phyloP scores from a whole-genome alignment of 2,113 vertebrate species.

The human region GRCh38 chr18:77815501-77816000 shows the following conservation, averaged over 20 bases:
- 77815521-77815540: accelerated
- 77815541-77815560: neutral
- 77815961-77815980: too few relatives aligned
- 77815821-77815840: neutral
- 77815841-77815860: neutral
- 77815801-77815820: too few relatives aligned
- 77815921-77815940: neutral
- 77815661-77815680: too few relatives aligned
- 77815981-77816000: too few relatives aligned
- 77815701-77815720: neutral
- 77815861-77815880: neutral
- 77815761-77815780: neutral
- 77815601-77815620: too few relatives aligned
- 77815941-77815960: neutral
- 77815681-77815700: neutral
- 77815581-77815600: neutral
- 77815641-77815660: neutral
- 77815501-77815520: accelerated
- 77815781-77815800: neutral
- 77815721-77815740: neutral
- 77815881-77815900: neutral
- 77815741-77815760: neutral
- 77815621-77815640: neutral
- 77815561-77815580: neutral
- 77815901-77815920: neutral